Evolutionary conservation across 2,797 vertebrate genomes (phyloP).

Genomic region (Eulemur coronatus): DNA sequence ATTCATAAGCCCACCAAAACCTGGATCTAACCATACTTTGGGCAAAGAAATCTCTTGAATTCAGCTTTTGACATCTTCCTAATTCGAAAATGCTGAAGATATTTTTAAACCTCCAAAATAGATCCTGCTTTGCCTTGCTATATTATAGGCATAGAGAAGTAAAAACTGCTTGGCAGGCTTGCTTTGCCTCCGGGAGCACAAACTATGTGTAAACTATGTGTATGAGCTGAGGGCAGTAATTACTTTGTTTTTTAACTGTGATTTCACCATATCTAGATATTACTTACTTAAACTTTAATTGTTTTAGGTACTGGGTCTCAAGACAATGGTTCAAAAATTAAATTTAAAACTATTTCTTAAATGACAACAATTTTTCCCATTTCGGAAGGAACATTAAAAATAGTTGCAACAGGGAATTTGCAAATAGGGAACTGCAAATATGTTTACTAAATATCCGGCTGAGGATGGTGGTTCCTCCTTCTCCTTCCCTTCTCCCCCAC

Average conservation of each 20-base stretch:
- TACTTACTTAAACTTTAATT: not conserved
- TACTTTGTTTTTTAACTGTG: not conserved
- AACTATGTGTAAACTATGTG: not conserved
- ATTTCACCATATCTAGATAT: not conserved
- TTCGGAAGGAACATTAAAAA: conserved; percentile 26
- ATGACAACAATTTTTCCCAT: not conserved
- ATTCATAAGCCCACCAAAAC: not conserved
- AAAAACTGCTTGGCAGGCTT: not conserved
- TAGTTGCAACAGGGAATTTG: not conserved
- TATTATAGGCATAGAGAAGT: not conserved
- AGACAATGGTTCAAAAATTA: conserved; percentile 11
- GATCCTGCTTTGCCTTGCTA: not conserved
- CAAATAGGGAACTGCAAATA: not conserved
- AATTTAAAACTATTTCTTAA: conserved; percentile 24
- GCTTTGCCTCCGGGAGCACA: not conserved
- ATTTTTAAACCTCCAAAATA: not conserved
- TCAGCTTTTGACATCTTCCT: not conserved
- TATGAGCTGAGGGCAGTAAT: not conserved
- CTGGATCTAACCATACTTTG: not conserved
- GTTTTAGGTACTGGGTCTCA: not conserved
- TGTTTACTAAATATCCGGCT: not conserved
- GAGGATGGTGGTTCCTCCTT: not conserved
- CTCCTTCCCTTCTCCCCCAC: not conserved
- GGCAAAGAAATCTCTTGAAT: not conserved
- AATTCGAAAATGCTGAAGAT: conserved; percentile 15